phyloP scores from a whole-genome alignment of 64 coral and sea anemone species.

The Trachythela sp. region DNA sequence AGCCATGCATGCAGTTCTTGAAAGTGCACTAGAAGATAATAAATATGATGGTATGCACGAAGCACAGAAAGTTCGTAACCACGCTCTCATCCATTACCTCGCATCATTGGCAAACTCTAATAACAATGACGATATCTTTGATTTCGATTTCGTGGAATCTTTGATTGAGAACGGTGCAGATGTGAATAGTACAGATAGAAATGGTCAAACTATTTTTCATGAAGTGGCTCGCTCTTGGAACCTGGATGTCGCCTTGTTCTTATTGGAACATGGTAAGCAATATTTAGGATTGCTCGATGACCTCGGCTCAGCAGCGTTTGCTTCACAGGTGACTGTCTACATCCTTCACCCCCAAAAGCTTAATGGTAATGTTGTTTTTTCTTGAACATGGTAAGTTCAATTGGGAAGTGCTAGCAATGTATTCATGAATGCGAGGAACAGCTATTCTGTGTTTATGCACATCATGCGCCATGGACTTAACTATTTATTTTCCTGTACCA shows the following conservation, averaged over 20 bases:
- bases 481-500: too few species aligned
- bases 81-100: conserved; percentile 7
- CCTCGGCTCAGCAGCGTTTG: too few species aligned
- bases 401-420: too few species aligned
- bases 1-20: background rate
- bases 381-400: too few species aligned
- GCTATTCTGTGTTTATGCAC: too few species aligned
- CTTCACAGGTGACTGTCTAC: too few species aligned
- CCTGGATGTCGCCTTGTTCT: background rate
- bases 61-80: background rate
- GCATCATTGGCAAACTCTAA: conserved; percentile 2
- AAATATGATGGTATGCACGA: background rate
- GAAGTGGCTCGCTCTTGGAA: conserved; percentile 11
- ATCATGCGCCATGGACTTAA: too few species aligned
- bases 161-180: background rate
- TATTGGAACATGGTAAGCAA: background rate
- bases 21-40: background rate
- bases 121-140: background rate
- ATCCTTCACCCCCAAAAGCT: too few species aligned
- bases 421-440: too few species aligned
- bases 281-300: too few species aligned
- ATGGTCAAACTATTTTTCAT: background rate
- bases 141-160: conserved; percentile 11
- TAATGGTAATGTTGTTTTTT: too few species aligned
- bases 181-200: background rate